phyloP scores from a whole-genome alignment of 2,113 vertebrate species.

The Sialia sialis region DNA sequence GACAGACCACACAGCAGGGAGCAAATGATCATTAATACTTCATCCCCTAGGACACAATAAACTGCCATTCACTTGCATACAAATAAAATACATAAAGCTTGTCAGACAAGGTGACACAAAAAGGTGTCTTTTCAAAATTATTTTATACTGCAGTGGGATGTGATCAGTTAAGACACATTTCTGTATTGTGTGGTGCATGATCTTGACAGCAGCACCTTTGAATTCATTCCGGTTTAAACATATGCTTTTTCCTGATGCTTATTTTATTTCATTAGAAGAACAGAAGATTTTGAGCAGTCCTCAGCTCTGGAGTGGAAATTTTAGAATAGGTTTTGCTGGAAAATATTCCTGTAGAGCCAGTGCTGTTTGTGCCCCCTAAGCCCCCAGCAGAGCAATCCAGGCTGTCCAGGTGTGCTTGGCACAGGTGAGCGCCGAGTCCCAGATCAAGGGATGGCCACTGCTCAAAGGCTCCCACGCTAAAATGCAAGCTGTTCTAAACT shows the following conservation, averaged over 20 bases:
- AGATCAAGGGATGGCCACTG: neutral
- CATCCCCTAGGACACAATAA: conserved; percentile 66
- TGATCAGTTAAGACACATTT: neutral
- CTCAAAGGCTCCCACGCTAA: neutral
- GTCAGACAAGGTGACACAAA: conserved; percentile 52
- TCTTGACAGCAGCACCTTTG: conserved; percentile 9
- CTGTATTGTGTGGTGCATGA: neutral
- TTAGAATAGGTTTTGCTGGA: neutral
- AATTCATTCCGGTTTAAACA: neutral
- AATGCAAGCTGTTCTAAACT: neutral
- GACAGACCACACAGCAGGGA: conserved; percentile 68
- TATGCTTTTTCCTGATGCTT: neutral
- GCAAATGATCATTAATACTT: conserved; percentile 73
- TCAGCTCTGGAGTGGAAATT: neutral
- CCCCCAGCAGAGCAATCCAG: neutral
- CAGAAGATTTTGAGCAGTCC: neutral
- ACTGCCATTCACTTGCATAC: conserved; percentile 65
- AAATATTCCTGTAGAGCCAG: neutral
- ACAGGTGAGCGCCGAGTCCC: accelerated
- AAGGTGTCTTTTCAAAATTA: conserved; percentile 38
- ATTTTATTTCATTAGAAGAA: neutral
- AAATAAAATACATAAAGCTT: conserved; percentile 71
- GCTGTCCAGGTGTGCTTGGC: accelerated
- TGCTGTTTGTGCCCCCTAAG: neutral
- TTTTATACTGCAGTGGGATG: conserved; percentile 10